Evolutionary conservation across 2,113 vertebrate species (phyloP), one percentile per base, ranked within the genome.

Genomic region (Neomonachus schauinslandi): DNA sequence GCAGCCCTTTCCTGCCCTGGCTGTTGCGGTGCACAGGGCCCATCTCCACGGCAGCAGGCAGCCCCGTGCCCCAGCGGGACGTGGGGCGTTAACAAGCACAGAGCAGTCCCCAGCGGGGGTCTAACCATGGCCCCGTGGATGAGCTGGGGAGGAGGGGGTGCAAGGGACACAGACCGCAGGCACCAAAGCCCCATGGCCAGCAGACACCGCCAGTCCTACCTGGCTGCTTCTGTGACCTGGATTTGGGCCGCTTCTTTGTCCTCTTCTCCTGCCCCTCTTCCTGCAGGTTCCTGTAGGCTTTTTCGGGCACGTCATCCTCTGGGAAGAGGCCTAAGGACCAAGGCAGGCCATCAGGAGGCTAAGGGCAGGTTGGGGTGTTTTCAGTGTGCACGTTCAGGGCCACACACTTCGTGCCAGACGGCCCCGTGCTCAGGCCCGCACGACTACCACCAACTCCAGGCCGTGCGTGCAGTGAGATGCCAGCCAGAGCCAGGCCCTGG

Each of bases 291-390:
- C 14, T 77, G 51, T 16, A 95, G 33, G 99, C 99, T 1, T 99
- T 98, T 89, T 99, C 99, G 0, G 99, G 99, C 83, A 99, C 57
- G 19, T 99, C 98, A 3, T 99, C 99, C 39, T 99, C 99, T 5
- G 99, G 99, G 81, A 99, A 99, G 74, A 98, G 65, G 55, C 99
- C 99, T 99, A 95, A 16, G 85, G 74, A 46, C 24, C 81, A 9
- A 39, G 97, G 84, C 14, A 24, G 15, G 51, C 1, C 2, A 14
- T 85, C 84, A 89, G 81, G 46, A 26, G 16, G 59, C 74, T 0
- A 22, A 2, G 7, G 22, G 87, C 42, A 26, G 84, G 85, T 15
- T 3, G 1, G 1, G 8, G 0, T 8, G 39, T 33, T 59, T 13
- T 13, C 0, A 0, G 65, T 16, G 3, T 2, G 9, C 1, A 7